Evolutionary conservation across 1,140 invertebrate genomes (phyloP).

Genomic region (Macrosteles quadrilineatus): DNA sequence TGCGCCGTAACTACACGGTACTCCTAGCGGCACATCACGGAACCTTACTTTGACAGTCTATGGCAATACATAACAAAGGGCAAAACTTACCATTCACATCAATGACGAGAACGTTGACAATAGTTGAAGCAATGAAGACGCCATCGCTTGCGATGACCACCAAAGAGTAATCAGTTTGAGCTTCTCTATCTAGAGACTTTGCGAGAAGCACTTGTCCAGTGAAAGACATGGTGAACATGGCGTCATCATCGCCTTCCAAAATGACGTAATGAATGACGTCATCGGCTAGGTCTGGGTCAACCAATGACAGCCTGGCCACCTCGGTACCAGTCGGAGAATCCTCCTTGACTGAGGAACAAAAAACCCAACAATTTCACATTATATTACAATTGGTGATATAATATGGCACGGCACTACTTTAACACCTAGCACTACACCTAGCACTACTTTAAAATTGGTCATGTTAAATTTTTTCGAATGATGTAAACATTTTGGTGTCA

Average conservation of each 20-base stretch:
- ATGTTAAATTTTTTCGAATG: no score
- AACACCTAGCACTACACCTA: no score
- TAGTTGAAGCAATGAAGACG: neutral
- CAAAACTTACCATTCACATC: slow-evolving; percentile 6
- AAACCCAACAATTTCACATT: neutral
- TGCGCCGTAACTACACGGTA: no score
- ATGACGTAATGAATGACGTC: slow-evolving; percentile 64
- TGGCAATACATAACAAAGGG: no score
- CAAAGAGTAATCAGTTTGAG: neutral
- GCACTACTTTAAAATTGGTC: no score
- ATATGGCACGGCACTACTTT: no score
- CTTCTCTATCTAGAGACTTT: neutral
- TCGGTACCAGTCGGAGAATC: slow-evolving; percentile 68
- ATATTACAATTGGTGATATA: neutral
- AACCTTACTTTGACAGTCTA: no score
- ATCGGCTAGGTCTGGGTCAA: slow-evolving; percentile 59
- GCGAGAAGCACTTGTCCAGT: slow-evolving; percentile 16
- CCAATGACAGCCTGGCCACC: slow-evolving; percentile 62
- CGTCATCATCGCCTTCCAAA: slow-evolving; percentile 71
- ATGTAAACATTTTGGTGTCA: no score
- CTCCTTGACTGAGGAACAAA: slow-evolving; percentile 60
- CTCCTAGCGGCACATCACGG: no score
- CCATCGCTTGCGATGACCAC: neutral
- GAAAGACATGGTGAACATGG: slow-evolving; percentile 68
- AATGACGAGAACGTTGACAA: slow-evolving; percentile 5